Base-by-base conservation (phyloP, 2,888 invertebrate species). In the Smittia sp. region DNA sequence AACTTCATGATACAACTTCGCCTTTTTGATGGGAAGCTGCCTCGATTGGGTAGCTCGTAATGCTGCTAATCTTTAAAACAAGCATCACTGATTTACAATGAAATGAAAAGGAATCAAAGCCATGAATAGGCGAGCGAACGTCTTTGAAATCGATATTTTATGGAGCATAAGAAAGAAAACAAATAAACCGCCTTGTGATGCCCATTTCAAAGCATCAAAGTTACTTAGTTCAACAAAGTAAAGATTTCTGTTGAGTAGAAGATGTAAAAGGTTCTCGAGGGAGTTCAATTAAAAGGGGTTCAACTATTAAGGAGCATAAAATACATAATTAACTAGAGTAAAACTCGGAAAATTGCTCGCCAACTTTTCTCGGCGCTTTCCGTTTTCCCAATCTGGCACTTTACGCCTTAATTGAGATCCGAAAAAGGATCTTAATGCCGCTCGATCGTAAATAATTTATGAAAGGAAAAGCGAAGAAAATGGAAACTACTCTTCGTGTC, bases 391-490 rank as follows among this genome's bases (percentile, higher is more conserved):
- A 7, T 13, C 13, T 46, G 15, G 63, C 63, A 63, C 27, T 63
- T 63, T 63, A 63, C 27, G 4, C 9, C 63, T 63, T 63, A 63
- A 63, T 63, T 63, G 63, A 25, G 63, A 63, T n/a, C 24, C 58
- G 22, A 22, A 46, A 58, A 58, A 58, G 63, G 63, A 27, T 63
- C 63, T 63, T 63, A 63, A 63, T 63, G 63, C 4, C n/a, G n/a
- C 25, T 63, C 63, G 15, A 27, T 27, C 63, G 27, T 63, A 63
- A 63, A 63, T 63, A n/a, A 27, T 63, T 63, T 63, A 63, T 63
- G 63, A 63, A 22, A 58, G 58, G 9, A 58, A 58, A 58, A 32
- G 9, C 9, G 46, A 11, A 22, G 58, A 58, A 58, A 58, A 58
- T 58, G 58, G 58, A 58, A 58, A 58, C 2, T 46, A 58, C 18